Conservation (phyloP, 2,797 vertebrate species). For the Onychomys arenicola region DNA sequence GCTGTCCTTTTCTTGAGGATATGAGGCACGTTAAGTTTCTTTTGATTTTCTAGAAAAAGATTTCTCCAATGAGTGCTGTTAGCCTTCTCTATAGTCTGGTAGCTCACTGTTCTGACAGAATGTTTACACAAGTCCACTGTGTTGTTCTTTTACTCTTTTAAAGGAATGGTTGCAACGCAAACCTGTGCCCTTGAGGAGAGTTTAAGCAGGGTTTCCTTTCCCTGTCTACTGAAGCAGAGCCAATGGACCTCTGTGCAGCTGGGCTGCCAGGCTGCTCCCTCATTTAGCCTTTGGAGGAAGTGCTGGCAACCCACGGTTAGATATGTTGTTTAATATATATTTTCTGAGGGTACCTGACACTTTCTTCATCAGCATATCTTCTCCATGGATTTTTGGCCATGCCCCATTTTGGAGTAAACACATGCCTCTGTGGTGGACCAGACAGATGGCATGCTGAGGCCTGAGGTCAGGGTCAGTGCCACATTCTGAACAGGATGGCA, state of each 20-base stretch:
- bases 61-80: neutral
- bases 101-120: neutral
- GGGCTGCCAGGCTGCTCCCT: neutral
- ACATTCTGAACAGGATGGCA: neutral
- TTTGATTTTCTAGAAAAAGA: conserved; percentile 9
- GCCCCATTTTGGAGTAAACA: neutral
- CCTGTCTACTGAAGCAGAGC: neutral
- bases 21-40: neutral
- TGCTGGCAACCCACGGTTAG: neutral
- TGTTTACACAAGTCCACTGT: neutral
- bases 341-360: neutral
- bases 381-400: neutral
- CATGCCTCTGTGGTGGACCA: neutral
- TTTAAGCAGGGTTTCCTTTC: neutral
- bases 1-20: neutral
- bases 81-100: neutral
- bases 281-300: neutral
- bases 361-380: neutral
- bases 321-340: neutral
- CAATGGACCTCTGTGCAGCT: neutral
- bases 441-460: neutral
- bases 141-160: neutral
- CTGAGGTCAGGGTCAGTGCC: neutral
- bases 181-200: neutral
- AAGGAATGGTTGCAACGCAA: neutral